Conservation (phyloP, 2,888 invertebrate genomes). For the Autographa pulchrina region DNA sequence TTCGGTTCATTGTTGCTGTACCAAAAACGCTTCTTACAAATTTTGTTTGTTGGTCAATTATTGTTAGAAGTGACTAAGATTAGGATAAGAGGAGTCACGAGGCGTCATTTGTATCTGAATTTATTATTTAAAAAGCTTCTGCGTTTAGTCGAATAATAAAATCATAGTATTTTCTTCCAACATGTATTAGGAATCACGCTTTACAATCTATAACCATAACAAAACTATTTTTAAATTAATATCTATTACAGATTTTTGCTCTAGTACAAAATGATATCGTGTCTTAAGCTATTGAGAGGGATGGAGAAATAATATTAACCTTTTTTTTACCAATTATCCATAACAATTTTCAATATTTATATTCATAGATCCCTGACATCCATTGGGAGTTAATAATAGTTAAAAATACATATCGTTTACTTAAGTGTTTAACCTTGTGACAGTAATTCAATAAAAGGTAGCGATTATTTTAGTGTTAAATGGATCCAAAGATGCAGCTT, state of each 20-base stretch:
- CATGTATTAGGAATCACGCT: slow-evolving; percentile 43
- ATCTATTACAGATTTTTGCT: slow-evolving; percentile 66
- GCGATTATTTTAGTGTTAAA: slow-evolving; percentile 68
- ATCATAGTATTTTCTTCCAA: slow-evolving; percentile 33
- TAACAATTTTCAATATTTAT: slow-evolving; percentile 43
- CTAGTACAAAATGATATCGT: slow-evolving; percentile 82
- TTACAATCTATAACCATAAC: slow-evolving; percentile 34
- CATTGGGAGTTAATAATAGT: slow-evolving; percentile 68
- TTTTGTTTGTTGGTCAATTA: slow-evolving; percentile 80
- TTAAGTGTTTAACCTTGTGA: slow-evolving; percentile 81
- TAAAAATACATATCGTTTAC: slow-evolving; percentile 86
- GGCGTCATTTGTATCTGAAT: slow-evolving; percentile 44
- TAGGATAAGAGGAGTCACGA: slow-evolving; percentile 62
- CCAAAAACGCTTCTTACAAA: slow-evolving; percentile 74
- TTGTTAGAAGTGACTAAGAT: slow-evolving; percentile 67
- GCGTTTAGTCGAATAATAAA: slow-evolving; percentile 21
- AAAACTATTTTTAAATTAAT: slow-evolving; percentile 39
- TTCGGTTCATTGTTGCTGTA: slow-evolving; percentile 81
- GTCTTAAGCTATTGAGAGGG: slow-evolving; percentile 70
- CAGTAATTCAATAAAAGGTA: slow-evolving; percentile 83
- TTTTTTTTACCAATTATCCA: slow-evolving; percentile 43
- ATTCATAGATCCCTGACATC: slow-evolving; percentile 63
- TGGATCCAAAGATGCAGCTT: slow-evolving; percentile 85
- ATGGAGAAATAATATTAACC: slow-evolving; percentile 46
- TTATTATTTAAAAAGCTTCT: slow-evolving; percentile 44